Conservation (phyloP, 2,888 invertebrate species). For the Zootermopsis nevadensis region DNA sequence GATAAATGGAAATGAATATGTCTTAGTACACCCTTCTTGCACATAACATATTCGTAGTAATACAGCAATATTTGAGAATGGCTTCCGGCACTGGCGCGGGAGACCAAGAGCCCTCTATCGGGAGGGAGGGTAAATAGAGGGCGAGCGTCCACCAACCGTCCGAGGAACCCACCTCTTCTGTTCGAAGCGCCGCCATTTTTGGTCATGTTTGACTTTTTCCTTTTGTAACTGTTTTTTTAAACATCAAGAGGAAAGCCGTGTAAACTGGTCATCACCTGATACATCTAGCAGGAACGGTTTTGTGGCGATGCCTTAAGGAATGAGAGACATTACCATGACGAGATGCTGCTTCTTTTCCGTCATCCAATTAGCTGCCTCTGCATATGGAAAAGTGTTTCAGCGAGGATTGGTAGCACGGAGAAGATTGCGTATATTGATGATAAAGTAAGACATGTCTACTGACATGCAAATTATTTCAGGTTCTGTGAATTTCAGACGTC, state of each 20-base stretch:
- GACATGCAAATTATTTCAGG: not conserved
- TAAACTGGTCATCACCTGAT: slow-evolving; percentile 25
- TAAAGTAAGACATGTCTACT: not conserved
- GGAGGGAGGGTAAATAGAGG: slow-evolving; percentile 4
- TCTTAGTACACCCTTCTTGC: not conserved
- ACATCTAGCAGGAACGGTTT: slow-evolving; percentile 10
- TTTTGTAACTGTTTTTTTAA: slow-evolving; percentile 4
- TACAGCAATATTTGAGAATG: not conserved
- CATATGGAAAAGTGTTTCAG: slow-evolving; percentile 19
- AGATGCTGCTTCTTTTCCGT: not conserved
- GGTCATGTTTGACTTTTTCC: slow-evolving; percentile 29
- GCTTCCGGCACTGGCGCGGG: slow-evolving; percentile 28
- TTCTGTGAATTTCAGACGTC: too few relatives aligned
- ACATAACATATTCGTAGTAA: not conserved
- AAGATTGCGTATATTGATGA: not conserved
- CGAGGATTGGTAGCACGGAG: not conserved
- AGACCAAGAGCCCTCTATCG: not conserved
- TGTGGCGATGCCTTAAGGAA: slow-evolving; percentile 15
- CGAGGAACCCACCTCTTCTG: slow-evolving; percentile 16
- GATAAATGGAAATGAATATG: not conserved
- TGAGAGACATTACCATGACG: not conserved
- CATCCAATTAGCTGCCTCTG: slow-evolving; percentile 22
- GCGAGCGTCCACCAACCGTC: slow-evolving; percentile 16
- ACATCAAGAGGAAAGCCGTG: slow-evolving; percentile 16
- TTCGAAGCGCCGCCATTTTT: slow-evolving; percentile 37